Base-by-base conservation (phyloP, 2,888 invertebrate species). In the Tachina grossa region DNA sequence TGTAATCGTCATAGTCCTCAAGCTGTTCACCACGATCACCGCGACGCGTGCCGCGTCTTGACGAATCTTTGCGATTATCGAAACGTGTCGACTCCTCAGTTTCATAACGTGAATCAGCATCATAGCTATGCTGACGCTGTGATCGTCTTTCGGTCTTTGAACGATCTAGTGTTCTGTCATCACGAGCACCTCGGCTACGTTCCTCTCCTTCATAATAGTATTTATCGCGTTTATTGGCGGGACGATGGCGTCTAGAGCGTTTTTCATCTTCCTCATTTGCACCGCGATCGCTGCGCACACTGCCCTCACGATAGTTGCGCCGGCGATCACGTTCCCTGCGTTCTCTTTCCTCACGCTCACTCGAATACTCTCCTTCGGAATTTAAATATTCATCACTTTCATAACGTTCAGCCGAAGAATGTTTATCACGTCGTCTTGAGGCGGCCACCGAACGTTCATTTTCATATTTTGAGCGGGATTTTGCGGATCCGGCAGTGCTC, bases 31-130 rank as follows among this genome's bases (percentile, higher is more conserved):
- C 84, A 16, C 91, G 89, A 13, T 88, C 87, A 57, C 87, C 57
- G 68, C 88, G 87, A n/a, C 88, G 87, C 43, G 89, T 87, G 47
- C 86, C 86, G 47, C 88, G 88, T 59, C 88, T 87, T 19, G 86
- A 66, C 9, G 81, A 66, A 16, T 88, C 89, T 85, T 89, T 89
- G 66, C 91, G 87, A 10, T 43, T 61, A 13, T 90, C 90, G 53
- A 90, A 90, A 10, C 91, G 89, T 14, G 88, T 87, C 1, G 93
- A 92, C 83, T 94, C 93, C 90, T 96, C 95, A 89, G 95, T 95
- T 90, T 94, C 95, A 91, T 95, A 95, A 90, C 95, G 95, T 1
- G 95, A 94, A 80, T 96, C 95, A 0, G 94, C 94, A 87, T 96
- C 95, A 90, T 95, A 95, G 75, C 87, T 94, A 47, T 88, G 89